Evolutionary conservation across 2,888 invertebrate species (phyloP), one percentile per base, ranked within the genome.

Genomic region (Margaritifera margaritifera): DNA sequence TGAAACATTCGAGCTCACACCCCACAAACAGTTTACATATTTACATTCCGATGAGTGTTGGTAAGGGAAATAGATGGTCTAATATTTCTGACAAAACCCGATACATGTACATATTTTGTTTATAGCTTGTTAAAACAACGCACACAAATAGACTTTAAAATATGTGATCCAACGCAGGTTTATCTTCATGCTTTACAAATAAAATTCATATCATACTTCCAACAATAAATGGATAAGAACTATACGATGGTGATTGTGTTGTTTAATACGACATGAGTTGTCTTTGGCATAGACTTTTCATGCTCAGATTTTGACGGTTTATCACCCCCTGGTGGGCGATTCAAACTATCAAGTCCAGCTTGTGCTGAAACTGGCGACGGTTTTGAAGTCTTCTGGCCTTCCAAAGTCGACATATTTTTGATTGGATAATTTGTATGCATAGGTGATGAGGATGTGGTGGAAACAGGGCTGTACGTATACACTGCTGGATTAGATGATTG

Each of bases 211-310:
- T 15, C 42, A 42, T 11, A 42, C 15, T 42, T 42, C 42, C 11
- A 42, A 15, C 42, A 42, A 42, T 42, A 42, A 64, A 64, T 42
- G 19, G 42, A 20, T n/a, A 15, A 20, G 15, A 63, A 69, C 76
- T 80, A 84, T 69, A 85, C 85, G 63, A 84, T 83, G 0, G 84
- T 85, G n/a, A 85, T 84, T 52, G 85, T 84, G 65, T 85, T 85
- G 63, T 81, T 84, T 60, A 82, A 79, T 69, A 75, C 68, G 60
- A 72, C 69, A 68, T 77, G 75, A 67, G 74, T 69, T 77, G 72
- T 31, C 65, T 64, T 54, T 74, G 71, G 55, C 75, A 69, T 73
- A 78, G 62, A 70, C 63, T 66, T 71, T 77, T 64, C 58, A 68
- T 56, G 66, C 75, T 71, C 74, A 53, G 62, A 61, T 56, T 73